Evolutionary conservation across 2,113 vertebrate genomes (phyloP), one percentile per base, ranked within the genome.

Genomic region (Macquaria australasica): DNA sequence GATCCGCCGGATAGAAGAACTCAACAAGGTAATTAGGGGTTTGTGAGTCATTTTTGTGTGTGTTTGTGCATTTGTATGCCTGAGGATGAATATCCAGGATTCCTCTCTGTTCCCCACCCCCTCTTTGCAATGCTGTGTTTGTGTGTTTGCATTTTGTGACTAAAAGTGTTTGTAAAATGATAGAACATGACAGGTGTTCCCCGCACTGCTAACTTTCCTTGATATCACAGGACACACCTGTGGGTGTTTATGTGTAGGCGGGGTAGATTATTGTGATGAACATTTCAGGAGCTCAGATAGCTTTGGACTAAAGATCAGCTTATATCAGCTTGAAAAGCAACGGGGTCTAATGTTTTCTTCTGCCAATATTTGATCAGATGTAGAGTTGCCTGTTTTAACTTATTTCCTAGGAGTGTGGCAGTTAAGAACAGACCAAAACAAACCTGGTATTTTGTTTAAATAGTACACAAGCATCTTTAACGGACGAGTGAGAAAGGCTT

Each of bases 1-100:
- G 79, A 99, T 99, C 94, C 96, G 98, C 87, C 96, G 98, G 92
- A 99, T 99, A 96, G 98, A 99, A 94, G 98, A 99, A 90, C 97
- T 99, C 84, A 99, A 99, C 94, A 99, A 99, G 98, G 98, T 99
- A 97, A 31, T 64, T 55, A 70, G 2, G n/a, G 64, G 48, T 69
- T 80, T 76, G 70, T 81, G 7, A 69, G 83, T 83, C 45, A 39
- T 34, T 73, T 41, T 79, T 63, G 68, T 74, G 68, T 74, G 43
- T 80, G 51, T 74, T 85, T 75, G 31, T 51, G 60, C 18, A 23
- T 50, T 63, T 73, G 82, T 48, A 25, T 71, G 75, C 91, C 76
- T 50, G n/a, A 64, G 77, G 89, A 73, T 34, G 72, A 94, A 94
- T 93, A 79, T 51, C 85, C 75, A 58, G 72, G 66, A 91, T 93